Evolutionary conservation across 2,888 invertebrate genomes (phyloP), one percentile per base, ranked within the genome.

Genomic region (Allygus modestus): DNA sequence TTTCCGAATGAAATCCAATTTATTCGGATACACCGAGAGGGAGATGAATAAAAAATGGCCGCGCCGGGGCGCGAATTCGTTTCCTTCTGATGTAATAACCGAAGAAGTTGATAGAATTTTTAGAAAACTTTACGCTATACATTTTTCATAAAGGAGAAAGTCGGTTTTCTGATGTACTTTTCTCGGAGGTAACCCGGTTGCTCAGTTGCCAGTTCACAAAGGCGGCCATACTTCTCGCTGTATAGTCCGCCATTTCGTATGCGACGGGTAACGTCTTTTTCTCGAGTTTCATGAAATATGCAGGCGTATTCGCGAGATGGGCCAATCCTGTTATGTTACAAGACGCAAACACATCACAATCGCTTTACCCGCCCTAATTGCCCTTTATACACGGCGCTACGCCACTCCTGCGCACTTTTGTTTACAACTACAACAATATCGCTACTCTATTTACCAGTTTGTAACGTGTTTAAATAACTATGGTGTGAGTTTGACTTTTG

Each of bases 51-150:
- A 84, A 84, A 79, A 73, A 84, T 83, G 33, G 77, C 71, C 20
- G 71, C 43, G 73, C 58, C 73, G 51, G 77, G 81, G 84, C 79
- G 84, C 65, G 65, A 82, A 82, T 82, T 82, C 82, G 82, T 82
- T 82, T 83, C 83, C 51, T 54, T 69, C 73, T 84, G 84, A 84
- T 84, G 84, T 71, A 84, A 84, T 84, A 84, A 84, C 69, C 86
- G 85, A 87, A 84, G 85, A 87, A 87, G 86, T 86, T 87, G 87
- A 87, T 87, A 87, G 87, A 87, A 87, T 87, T 87, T 87, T 87
- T 87, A 87, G 86, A 87, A 87, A 87, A 87, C 87, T 87, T 87
- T 86, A 86, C 86, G 86, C 86, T 86, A 87, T 87, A 87, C 87
- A 87, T 87, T 86, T 87, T 87, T 87, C 87, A 87, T 87, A 86